phyloP scores from a whole-genome alignment of 2,797 vertebrate genomes.

The Kryptolebias ocellatus region DNA sequence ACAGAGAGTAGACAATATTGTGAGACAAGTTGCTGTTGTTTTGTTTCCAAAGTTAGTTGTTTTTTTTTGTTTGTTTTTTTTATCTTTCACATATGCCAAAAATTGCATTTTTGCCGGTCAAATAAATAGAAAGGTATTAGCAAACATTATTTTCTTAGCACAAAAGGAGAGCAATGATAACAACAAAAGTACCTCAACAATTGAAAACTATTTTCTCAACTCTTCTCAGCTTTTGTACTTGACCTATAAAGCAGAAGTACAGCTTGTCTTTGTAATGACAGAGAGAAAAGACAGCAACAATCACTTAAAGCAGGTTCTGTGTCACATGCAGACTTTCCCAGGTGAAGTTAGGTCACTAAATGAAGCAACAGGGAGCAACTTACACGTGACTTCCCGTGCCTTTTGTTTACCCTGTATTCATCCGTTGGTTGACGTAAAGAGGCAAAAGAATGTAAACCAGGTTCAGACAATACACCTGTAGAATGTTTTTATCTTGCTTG shows the following conservation, averaged over 20 bases:
- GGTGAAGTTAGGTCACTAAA: constrained; percentile 19
- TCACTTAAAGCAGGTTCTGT: neutral
- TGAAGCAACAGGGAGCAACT: constrained; percentile 9
- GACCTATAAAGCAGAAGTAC: neutral
- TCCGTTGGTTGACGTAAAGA: too few species aligned
- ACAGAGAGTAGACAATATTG: neutral
- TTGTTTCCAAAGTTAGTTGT: too few species aligned
- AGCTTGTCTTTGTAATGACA: neutral
- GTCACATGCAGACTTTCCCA: constrained; percentile 17
- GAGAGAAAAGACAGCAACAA: neutral
- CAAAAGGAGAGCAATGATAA: neutral
- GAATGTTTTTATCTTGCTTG: too few species aligned
- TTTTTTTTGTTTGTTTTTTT: too few species aligned
- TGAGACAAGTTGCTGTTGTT: neutral
- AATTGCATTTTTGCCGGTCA: too few species aligned
- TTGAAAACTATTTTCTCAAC: neutral
- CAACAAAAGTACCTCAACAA: too few species aligned
- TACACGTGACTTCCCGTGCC: neutral
- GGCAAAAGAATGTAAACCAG: neutral
- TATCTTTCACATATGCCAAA: too few species aligned
- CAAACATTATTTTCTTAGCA: neutral
- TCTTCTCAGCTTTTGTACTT: neutral
- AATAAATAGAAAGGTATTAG: neutral
- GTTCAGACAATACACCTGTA: too few species aligned
- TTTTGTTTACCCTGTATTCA: too few species aligned